phyloP scores from a whole-genome alignment of 2,888 invertebrate genomes.

The Euzetes globulus region DNA sequence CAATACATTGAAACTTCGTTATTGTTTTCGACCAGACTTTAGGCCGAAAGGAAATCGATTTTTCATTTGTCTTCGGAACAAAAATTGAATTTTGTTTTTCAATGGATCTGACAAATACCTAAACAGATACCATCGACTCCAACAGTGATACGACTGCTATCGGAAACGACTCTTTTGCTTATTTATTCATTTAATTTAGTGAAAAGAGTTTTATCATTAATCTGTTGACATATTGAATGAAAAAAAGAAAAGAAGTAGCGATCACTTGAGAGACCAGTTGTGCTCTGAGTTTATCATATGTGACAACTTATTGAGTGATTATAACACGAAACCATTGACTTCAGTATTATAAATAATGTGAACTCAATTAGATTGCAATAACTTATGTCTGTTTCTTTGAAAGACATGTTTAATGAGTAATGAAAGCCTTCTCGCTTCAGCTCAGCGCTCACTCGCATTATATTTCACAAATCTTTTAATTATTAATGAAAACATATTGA shows the following conservation, averaged over 20 bases:
- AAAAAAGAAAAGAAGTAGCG: not conserved
- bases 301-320: slow-evolving; percentile 20
- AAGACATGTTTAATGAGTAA: slow-evolving; percentile 17
- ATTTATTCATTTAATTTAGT: no score
- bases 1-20: no score
- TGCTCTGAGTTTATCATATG: not conserved
- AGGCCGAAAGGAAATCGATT: no score
- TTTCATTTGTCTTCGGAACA: no score
- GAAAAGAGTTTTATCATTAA: no score
- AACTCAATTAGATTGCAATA: slow-evolving; percentile 21
- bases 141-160: no score
- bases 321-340: slow-evolving; percentile 25
- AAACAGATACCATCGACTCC: no score
- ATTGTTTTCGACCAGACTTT: no score
- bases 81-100: no score
- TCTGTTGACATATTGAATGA: not conserved
- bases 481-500: not conserved
- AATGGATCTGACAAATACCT: no score
- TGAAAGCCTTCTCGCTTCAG: not conserved
- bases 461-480: not conserved
- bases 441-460: not conserved
- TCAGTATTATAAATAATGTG: slow-evolving; percentile 23
- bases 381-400: slow-evolving; percentile 4
- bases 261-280: not conserved
- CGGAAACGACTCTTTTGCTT: no score